phyloP scores from a whole-genome alignment of 2,888 invertebrate species.

The Oscheius sp. region DNA sequence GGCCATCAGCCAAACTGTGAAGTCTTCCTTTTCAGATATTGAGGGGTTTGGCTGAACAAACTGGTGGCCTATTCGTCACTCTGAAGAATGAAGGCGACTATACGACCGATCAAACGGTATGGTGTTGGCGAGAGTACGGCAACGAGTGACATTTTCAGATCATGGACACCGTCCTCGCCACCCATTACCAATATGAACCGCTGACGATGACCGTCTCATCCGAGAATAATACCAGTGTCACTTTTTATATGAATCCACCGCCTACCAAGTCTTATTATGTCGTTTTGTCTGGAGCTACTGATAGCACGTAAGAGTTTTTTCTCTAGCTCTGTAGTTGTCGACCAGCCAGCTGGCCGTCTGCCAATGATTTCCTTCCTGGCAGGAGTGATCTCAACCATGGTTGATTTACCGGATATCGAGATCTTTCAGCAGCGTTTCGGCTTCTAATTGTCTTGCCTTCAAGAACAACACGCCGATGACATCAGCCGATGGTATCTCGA shows the following conservation, averaged over 20 bases:
- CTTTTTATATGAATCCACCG: slow-evolving; percentile 3
- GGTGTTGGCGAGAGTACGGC: background rate
- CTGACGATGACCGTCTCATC: background rate
- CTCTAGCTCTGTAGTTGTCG: no score
- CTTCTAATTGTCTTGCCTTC: no score
- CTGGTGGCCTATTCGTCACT: slow-evolving; percentile 25
- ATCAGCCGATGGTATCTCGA: background rate
- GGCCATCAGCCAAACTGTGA: background rate
- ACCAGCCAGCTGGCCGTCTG: no score
- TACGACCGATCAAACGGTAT: slow-evolving; percentile 15
- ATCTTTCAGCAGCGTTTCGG: no score
- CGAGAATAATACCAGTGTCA: background rate
- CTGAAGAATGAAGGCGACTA: background rate
- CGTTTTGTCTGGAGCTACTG: background rate
- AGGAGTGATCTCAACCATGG: no score
- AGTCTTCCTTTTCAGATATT: no score
- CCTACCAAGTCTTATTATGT: slow-evolving; percentile 4
- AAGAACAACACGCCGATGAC: background rate
- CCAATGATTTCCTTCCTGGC: no score
- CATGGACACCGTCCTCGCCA: slow-evolving; percentile 15
- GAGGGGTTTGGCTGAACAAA: background rate
- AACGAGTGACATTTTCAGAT: slow-evolving; percentile 2
- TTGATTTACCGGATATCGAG: no score
- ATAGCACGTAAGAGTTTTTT: background rate
- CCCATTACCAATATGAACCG: slow-evolving; percentile 18